Evolutionary conservation across 2,888 invertebrate species (phyloP).

Genomic region (Philopedon plagiatum): DNA sequence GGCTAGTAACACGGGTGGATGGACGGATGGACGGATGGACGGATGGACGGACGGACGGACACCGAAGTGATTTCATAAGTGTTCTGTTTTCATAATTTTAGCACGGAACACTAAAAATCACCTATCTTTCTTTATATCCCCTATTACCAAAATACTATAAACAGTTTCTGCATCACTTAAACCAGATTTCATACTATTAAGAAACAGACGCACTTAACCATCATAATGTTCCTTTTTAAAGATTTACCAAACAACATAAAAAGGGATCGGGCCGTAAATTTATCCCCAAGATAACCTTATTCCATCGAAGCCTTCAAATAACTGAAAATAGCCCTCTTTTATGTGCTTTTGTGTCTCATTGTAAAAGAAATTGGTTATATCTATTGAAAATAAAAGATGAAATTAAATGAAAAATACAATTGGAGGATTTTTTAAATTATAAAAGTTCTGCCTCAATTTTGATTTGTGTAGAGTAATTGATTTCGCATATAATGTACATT

Average conservation of each 20-base stretch:
- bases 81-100: no score
- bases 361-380: conserved; percentile 7
- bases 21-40: no score
- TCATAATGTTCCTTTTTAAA: conserved; percentile 2
- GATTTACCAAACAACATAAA: conserved; percentile 3
- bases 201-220: background rate
- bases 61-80: no score
- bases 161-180: no score
- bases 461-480: background rate
- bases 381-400: conserved; percentile 5
- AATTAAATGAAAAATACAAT: conserved; percentile 7
- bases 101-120: no score
- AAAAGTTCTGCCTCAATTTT: background rate
- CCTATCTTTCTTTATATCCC: no score
- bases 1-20: no score
- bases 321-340: conserved; percentile 6
- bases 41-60: no score
- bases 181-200: no score
- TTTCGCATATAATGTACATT: no score
- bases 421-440: background rate
- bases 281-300: conserved; percentile 11
- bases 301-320: conserved; percentile 5
- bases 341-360: conserved; percentile 9
- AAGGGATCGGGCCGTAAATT: background rate
- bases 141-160: no score